Percentiles rank a stretch among this genome's conserved stretches.
Evolutionary conservation across 2,797 vertebrate genomes (phyloP).

Genomic region (Acanthornis magna): DNA sequence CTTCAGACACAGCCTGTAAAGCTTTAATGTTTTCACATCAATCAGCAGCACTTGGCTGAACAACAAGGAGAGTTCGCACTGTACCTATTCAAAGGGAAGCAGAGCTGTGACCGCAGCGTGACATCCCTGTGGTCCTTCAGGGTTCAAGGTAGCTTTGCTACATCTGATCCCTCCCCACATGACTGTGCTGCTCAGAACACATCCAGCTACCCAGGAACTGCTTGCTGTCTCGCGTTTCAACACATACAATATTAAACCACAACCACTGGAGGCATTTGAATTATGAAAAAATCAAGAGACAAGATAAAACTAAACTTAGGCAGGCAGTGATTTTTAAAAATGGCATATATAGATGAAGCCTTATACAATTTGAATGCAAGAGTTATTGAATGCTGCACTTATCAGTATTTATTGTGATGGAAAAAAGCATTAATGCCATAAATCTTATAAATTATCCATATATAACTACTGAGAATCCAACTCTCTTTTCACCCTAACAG

Average conservation of each 20-base stretch:
- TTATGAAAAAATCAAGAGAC: neutral
- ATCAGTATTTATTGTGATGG: neutral
- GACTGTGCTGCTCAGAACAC: neutral
- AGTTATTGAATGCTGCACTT: neutral
- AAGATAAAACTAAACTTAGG: neutral
- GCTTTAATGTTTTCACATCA: neutral
- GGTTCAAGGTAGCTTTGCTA: neutral
- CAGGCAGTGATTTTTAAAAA: neutral
- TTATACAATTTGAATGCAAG: neutral
- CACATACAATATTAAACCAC: neutral
- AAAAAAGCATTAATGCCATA: neutral
- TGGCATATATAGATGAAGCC: neutral
- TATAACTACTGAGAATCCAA: neutral
- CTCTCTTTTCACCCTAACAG: neutral
- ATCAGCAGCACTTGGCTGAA: neutral
- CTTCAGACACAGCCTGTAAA: neutral
- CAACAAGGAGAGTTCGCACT: neutral
- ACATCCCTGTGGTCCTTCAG: neutral
- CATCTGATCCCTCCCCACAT: neutral
- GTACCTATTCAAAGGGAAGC: neutral
- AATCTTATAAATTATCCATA: neutral
- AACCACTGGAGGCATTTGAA: neutral
- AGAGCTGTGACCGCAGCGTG: neutral
- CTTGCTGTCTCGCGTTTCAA: neutral
- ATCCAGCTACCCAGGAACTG: neutral